A percentile compares a stretch with the other conserved stretches of the same genome.
Evolutionary conservation across 37 sponge, comb jelly and placozoan species (phyloP).

Genomic region (Diacarnus erythraeanus): DNA sequence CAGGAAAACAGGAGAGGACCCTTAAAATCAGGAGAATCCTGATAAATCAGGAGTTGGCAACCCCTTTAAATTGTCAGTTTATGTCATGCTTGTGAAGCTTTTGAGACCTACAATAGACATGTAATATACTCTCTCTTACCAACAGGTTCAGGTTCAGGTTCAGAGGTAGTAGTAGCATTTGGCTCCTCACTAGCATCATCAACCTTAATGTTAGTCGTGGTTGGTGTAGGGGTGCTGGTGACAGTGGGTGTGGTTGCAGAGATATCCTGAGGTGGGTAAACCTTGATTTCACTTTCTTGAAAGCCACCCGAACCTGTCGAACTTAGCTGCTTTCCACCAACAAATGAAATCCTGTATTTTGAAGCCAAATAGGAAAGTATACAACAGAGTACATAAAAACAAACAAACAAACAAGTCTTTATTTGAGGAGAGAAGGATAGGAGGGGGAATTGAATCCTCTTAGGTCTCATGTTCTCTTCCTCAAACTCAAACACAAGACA

Average conservation of each 20-base stretch:
- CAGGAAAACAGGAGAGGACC: not conserved
- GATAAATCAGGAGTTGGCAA: not conserved
- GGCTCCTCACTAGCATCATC: not conserved
- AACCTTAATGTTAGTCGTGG: not conserved
- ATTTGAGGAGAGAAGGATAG: too few relatives aligned
- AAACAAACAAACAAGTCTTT: too few relatives aligned
- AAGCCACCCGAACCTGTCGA: slow-evolving; percentile 41
- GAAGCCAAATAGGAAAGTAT: too few relatives aligned
- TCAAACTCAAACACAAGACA: not conserved
- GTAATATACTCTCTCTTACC: slow-evolving; percentile 26
- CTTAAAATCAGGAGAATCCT: too few relatives aligned
- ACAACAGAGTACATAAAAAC: too few relatives aligned
- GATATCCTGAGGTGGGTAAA: slow-evolving; percentile 52
- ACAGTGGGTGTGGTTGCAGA: not conserved
- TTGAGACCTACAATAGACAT: not conserved
- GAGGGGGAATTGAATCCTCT: too few relatives aligned
- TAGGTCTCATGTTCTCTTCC: not conserved
- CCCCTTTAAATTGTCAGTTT: too few relatives aligned
- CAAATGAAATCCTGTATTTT: slow-evolving; percentile 52
- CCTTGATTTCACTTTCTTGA: not conserved
- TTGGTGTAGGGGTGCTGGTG: not conserved
- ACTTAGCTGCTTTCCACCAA: slow-evolving; percentile 66
- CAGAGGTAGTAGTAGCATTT: not conserved
- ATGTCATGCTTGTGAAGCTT: too few relatives aligned
- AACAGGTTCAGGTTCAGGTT: slow-evolving; percentile 45